Conservation (phyloP, 2,797 vertebrate genomes). For the Poecile montanus region DNA sequence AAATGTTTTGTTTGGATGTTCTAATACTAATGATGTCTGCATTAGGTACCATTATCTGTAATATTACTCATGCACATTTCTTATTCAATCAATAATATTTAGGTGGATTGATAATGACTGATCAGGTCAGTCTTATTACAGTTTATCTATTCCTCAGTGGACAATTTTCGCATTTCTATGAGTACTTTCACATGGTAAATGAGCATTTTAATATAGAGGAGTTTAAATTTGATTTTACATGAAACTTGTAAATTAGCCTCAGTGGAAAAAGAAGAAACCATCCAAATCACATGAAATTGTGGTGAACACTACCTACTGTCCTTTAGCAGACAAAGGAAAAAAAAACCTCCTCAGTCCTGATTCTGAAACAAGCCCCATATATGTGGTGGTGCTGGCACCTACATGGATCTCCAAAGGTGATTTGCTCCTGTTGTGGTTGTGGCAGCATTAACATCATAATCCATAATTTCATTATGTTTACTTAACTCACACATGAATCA, state of each 20-base stretch:
- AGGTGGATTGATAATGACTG: not conserved
- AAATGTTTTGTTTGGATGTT: not conserved
- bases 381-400: not conserved
- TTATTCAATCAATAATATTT: not conserved
- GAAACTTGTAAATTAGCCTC: not conserved
- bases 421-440: not conserved
- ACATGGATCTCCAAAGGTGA: not conserved
- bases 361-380: not conserved
- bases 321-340: not conserved
- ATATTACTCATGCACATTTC: not conserved
- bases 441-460: not conserved
- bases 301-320: not conserved
- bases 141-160: not conserved
- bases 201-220: rapidly evolving
- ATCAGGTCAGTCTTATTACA: not conserved
- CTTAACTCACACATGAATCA: not conserved
- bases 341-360: not conserved
- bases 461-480: not conserved
- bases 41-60: not conserved
- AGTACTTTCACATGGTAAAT: not conserved
- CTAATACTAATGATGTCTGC: not conserved
- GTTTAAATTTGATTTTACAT: not conserved
- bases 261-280: not conserved
- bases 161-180: not conserved
- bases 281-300: not conserved